Evolutionary conservation across 2,797 vertebrate genomes (phyloP), one percentile per base, ranked within the genome.

Genomic region (Sebastes trivittatus): DNA sequence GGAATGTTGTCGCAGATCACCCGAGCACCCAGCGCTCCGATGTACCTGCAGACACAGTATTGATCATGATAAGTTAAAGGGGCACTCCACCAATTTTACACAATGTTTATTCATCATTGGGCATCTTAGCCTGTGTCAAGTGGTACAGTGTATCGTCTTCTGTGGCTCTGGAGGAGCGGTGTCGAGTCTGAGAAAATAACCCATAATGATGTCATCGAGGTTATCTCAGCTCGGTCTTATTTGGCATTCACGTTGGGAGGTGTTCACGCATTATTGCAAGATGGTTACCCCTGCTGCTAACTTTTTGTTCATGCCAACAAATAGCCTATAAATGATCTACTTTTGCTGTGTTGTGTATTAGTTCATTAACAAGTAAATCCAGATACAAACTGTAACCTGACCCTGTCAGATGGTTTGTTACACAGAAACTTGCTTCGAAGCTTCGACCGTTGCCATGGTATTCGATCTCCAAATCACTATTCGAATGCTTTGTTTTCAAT

Each of bases 1-100:
- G 98, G 98, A 92, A 99, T 99, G 93, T 99, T 98, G 87, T 99
- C 96, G 14, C 98, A 99, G 95, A 99, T 99, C 91, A 99, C 98
- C 84, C 97, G 95, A 0, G 98, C 97, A 0, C 98, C 98, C 91
- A 99, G 96, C 0, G 98, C 98, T 61, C 98, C 98, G 16, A 99
- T 99, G 93, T 99, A 99, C 98, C 98, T 99, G 93, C 7, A 59
- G 58, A 32, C 34, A 55, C 54, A 29, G 32, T 30, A 0, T 4
- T 7, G 14, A 29, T 25, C 10, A 63, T 7, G 18, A 49, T 61
- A 11, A 22, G 20, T 30, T 42, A 13, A 69, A 59, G 54, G 27
- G 32, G 4, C 42, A 64, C 11, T 11, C 13, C n/a, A 7, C 6
- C 49, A 68, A 14, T 9, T 52, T 34, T 7, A 10, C 16, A 1